These are phyloP conservation scores for Cossypha caffra DNA, from an alignment of 2,797 vertebrate species.

Conservation along the genomic window DNA sequence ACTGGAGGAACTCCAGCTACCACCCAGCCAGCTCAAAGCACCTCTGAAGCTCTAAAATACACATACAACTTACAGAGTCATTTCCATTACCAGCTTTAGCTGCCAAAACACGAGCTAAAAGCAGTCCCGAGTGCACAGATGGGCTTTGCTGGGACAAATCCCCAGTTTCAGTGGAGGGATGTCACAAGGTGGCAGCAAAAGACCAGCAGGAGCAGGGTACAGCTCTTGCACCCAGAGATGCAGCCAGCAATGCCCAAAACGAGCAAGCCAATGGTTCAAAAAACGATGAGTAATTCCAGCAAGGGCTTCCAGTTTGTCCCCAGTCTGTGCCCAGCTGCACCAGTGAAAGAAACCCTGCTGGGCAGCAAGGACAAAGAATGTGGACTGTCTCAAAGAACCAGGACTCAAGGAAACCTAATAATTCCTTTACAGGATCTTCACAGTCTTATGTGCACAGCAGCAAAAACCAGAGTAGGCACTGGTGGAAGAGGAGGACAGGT, in stretches of 20 bases:
- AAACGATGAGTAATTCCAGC: fast-evolving
- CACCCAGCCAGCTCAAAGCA: not conserved
- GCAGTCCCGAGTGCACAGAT: fast-evolving
- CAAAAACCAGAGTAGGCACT: not conserved
- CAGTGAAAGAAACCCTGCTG: not conserved
- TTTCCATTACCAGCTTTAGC: not conserved
- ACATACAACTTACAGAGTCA: fast-evolving
- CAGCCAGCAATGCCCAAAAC: not conserved
- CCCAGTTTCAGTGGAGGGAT: fast-evolving
- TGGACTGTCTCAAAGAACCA: not conserved
- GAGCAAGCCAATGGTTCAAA: not conserved
- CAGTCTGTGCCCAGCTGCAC: not conserved
- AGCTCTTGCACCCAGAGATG: fast-evolving
- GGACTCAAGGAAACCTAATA: not conserved
- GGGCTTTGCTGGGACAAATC: not conserved
- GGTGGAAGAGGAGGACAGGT: not conserved
- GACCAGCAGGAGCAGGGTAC: fast-evolving
- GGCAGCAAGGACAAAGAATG: not conserved
- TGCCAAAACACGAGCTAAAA: not conserved
- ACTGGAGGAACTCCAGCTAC: not conserved
- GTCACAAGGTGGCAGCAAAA: conserved; percentile 41
- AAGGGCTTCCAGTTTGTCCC: not conserved
- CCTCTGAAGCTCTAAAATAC: not conserved
- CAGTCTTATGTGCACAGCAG: not conserved
- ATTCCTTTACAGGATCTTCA: not conserved